Conservation (phyloP, 2,797 vertebrate genomes). For the Lophius americanus region DNA sequence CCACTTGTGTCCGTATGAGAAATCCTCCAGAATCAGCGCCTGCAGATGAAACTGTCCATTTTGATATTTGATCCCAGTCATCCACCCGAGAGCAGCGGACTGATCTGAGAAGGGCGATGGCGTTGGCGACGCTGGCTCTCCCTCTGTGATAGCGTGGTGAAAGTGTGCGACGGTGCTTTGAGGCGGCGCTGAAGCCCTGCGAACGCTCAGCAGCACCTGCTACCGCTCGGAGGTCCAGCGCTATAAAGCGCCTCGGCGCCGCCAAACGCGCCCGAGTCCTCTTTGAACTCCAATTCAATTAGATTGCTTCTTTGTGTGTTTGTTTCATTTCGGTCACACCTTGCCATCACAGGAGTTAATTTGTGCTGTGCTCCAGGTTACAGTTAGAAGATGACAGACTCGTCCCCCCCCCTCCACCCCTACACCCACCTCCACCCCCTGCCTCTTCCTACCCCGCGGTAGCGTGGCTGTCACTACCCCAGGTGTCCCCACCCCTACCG, state of each 20-base stretch:
- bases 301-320: constrained; percentile 79
- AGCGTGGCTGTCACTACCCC: constrained; percentile 64
- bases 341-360: constrained; percentile 82
- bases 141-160: constrained; percentile 66
- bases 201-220: constrained; percentile 74
- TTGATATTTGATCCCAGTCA: constrained; percentile 74
- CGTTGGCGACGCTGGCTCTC: constrained; percentile 62
- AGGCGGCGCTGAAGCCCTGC: constrained; percentile 54
- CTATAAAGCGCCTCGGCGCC: constrained; percentile 58
- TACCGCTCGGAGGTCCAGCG: constrained; percentile 74
- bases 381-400: constrained; percentile 79
- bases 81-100: constrained; percentile 72
- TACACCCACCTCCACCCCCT: background rate
- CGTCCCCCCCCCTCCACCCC: constrained; percentile 45
- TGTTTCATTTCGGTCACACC: constrained; percentile 83
- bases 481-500: constrained; percentile 74
- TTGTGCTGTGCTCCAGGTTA: constrained; percentile 83
- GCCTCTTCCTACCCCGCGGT: constrained; percentile 54
- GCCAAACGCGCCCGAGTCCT: constrained; percentile 66
- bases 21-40: constrained; percentile 56
- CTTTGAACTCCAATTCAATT: constrained; percentile 84
- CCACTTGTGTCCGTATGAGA: constrained; percentile 49
- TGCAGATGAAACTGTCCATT: constrained; percentile 61
- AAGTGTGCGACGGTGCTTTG: constrained; percentile 59
- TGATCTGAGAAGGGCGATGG: constrained; percentile 76